These are phyloP conservation scores for Hyperopisus bebe DNA, from an alignment of 2,113 vertebrate genomes.

Conservation along the genomic window DNA sequence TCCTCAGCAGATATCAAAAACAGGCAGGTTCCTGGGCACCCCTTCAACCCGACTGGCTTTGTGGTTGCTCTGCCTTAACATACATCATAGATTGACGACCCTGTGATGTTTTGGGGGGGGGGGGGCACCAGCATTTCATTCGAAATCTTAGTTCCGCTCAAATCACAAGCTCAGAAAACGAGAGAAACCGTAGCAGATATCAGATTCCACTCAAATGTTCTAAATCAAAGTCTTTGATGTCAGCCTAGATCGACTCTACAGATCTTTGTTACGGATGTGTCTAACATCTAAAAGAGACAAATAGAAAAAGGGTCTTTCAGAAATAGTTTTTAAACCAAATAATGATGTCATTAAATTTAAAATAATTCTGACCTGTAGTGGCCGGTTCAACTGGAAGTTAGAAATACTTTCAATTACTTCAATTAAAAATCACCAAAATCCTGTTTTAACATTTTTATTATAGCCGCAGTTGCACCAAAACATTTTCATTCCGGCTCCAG, in stretches of 20 bases:
- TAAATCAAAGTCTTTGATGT: neutral
- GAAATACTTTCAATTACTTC: neutral
- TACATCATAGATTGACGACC: neutral
- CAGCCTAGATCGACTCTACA: neutral
- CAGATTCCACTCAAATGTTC: neutral
- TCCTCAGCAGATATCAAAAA: neutral
- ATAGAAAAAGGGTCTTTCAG: neutral
- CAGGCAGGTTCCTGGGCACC: neutral
- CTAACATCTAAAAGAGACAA: neutral
- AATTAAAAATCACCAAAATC: neutral
- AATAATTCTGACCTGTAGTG: neutral
- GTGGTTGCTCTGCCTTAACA: neutral
- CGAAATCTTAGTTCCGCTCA: neutral
- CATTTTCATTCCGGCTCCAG: neutral
- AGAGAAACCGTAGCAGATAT: neutral
- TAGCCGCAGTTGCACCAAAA: neutral
- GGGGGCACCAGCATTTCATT: neutral
- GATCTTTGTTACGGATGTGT: neutral
- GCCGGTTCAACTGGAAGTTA: neutral
- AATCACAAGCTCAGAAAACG: neutral
- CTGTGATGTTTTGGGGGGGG: neutral
- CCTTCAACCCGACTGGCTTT: neutral
- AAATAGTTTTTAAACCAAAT: neutral
- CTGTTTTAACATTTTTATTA: neutral
- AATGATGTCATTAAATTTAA: neutral